Conservation (phyloP, 2,113 vertebrate species). For the Phyllostomus hastatus region DNA sequence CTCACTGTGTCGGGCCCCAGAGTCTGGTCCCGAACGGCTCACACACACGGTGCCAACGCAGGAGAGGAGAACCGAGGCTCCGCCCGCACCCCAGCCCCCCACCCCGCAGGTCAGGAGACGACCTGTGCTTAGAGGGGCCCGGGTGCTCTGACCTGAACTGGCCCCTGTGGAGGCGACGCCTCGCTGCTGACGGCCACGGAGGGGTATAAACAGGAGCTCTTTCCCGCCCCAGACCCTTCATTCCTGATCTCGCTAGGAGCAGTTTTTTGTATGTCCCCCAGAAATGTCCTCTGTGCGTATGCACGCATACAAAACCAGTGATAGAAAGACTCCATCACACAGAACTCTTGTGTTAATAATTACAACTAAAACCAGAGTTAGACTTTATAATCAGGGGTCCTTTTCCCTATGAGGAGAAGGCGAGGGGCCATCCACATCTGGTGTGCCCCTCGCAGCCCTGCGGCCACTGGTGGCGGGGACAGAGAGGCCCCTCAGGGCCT, state of each 20-base stretch:
- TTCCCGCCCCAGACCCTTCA: not conserved
- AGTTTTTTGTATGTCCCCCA: too few species aligned
- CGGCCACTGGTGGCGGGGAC: not conserved
- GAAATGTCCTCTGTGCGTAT: not conserved
- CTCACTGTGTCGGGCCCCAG: not conserved
- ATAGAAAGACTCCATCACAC: too few species aligned
- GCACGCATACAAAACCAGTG: accelerated
- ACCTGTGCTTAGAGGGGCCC: not conserved
- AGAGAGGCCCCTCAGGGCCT: not conserved
- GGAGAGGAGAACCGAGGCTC: too few species aligned
- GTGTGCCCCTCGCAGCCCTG: not conserved
- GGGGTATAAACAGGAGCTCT: not conserved
- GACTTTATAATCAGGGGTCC: not conserved
- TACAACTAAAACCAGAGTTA: not conserved
- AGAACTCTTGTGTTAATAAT: not conserved
- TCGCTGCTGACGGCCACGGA: not conserved
- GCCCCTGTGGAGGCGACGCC: accelerated
- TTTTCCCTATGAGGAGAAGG: not conserved
- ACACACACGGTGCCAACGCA: not conserved
- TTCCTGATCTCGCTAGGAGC: accelerated
- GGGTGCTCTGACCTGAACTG: not conserved
- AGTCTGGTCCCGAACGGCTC: not conserved
- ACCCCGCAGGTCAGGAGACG: not conserved
- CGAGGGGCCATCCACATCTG: accelerated
- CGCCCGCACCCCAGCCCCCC: not conserved